Evolutionary conservation across 1,140 invertebrate species (phyloP).

Genomic region (Doryteuthis pealeii): DNA sequence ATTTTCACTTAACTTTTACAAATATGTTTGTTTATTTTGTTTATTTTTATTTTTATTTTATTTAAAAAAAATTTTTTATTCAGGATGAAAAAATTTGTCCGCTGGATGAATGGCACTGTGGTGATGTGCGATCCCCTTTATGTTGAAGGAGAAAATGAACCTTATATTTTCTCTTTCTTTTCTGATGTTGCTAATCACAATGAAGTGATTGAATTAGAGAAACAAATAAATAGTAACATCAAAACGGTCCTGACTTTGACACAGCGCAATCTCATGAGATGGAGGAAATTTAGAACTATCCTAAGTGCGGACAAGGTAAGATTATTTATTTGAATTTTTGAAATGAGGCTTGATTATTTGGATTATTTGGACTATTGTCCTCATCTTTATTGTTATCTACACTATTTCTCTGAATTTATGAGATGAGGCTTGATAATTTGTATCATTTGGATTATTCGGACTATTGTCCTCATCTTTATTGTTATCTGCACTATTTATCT

Average conservation of each 20-base stretch:
- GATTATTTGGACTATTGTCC: too few relatives aligned
- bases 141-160: constrained; percentile 63
- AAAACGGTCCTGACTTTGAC: constrained; percentile 68
- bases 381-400: too few relatives aligned
- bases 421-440: too few relatives aligned
- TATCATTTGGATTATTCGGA: too few relatives aligned
- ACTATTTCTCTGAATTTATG: too few relatives aligned
- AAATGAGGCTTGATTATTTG: too few relatives aligned
- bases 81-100: constrained; percentile 73
- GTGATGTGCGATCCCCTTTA: constrained; percentile 69
- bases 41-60: too few relatives aligned
- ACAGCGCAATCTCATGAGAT: constrained; percentile 71
- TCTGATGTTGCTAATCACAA: constrained; percentile 73
- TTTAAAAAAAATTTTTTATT: neutral
- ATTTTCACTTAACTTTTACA: too few relatives aligned
- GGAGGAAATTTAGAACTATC: constrained; percentile 76
- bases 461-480: too few relatives aligned
- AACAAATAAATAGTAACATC: constrained; percentile 69
- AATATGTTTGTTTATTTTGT: too few relatives aligned
- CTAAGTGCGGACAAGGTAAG: constrained; percentile 79
- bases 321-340: too few relatives aligned
- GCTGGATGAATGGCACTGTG: constrained; percentile 85
- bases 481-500: too few relatives aligned
- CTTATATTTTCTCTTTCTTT: constrained; percentile 71
- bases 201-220: constrained; percentile 70